Evolutionary conservation across 2,888 invertebrate genomes (phyloP), one percentile per base, ranked within the genome.

Genomic region (Eilema griseolum): DNA sequence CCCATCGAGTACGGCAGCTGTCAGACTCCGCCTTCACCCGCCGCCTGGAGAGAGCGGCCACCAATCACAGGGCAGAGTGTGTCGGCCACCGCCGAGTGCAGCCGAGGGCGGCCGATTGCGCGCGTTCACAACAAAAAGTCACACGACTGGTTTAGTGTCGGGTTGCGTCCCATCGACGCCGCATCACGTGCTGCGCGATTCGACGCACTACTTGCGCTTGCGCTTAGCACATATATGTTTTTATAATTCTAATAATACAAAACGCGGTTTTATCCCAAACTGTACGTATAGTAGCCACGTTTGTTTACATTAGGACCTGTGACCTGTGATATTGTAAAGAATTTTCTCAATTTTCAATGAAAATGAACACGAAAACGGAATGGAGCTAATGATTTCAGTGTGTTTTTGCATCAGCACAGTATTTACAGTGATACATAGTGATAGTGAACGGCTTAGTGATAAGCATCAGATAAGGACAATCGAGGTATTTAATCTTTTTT

Each of bases 151-250:
- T 93, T 95, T 94, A 95, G 95, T 95, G 92, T 95, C 94, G 95
- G 95, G 95, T 95, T 90, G 95, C 94, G 95, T 95, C 95, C 95
- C 95, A 95, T 89, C 91, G 92, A 88, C 92, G 94, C 89, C 91
- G 94, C 93, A 93, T 92, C 95, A 92, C 91, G 93, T 93, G 88
- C 83, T 87, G 92, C 88, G 88, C 86, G 84, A 82, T 81, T 84
- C 84, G 80, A 80, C 78, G 82, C 82, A 82, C 83, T 82, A 81
- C 86, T 87, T 90, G 92, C 93, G 93, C 92, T 88, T 90, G 94
- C 95, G 94, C 95, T 91, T 84, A 82, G 85, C 86, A 85, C 84
- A 89, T 88, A 87, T 85, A 92, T 89, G 88, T 92, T 92, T 90
- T 90, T 89, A 86, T 90, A 88, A 85, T 87, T 83, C 64, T 83